Percentiles rank a stretch among this genome's conserved stretches.
Conservation (phyloP, 2,888 invertebrate species). For the Drosophila recens region DNA sequence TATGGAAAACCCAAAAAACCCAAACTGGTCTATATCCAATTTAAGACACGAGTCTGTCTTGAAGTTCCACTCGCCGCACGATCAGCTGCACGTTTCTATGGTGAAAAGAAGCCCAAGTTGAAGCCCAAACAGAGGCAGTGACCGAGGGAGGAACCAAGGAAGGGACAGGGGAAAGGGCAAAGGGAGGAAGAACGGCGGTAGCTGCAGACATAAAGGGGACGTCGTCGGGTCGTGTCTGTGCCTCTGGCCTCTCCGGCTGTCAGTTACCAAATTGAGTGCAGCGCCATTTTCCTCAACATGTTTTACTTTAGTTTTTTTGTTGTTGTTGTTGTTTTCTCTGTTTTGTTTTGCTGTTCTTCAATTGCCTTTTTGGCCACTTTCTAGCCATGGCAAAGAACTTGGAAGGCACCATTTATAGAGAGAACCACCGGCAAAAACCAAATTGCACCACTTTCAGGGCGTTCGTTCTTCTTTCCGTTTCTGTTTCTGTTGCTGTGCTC, state of each 20-base stretch:
- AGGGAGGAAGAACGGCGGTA: not conserved
- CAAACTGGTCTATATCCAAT: constrained; percentile 62
- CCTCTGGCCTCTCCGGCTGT: constrained; percentile 52
- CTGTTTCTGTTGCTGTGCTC: constrained; percentile 33
- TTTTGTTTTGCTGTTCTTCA: constrained; percentile 42
- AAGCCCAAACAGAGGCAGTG: constrained; percentile 16
- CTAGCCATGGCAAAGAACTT: constrained; percentile 68
- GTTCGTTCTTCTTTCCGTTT: constrained; percentile 36
- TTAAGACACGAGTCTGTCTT: constrained; percentile 58
- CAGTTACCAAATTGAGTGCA: constrained; percentile 82
- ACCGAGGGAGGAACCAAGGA: not conserved
- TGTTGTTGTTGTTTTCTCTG: constrained; percentile 26
- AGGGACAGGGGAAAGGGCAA: not conserved
- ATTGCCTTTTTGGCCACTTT: constrained; percentile 78
- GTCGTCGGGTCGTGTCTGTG: constrained; percentile 38
- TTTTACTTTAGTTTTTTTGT: constrained; percentile 50
- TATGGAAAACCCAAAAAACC: constrained; percentile 52
- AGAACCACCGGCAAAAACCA: constrained; percentile 50
- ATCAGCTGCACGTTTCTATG: constrained; percentile 58
- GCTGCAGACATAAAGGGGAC: constrained; percentile 50
- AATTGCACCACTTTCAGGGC: constrained; percentile 80
- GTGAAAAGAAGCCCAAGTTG: constrained; percentile 65
- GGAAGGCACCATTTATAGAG: constrained; percentile 22
- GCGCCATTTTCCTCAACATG: constrained; percentile 77
- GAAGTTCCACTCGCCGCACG: constrained; percentile 23